Percentiles rank a stretch among this genome's conserved stretches.
These are phyloP conservation scores for Sphaeramia orbicularis DNA, from an alignment of 2,797 vertebrate genomes.

Conservation along the genomic window DNA sequence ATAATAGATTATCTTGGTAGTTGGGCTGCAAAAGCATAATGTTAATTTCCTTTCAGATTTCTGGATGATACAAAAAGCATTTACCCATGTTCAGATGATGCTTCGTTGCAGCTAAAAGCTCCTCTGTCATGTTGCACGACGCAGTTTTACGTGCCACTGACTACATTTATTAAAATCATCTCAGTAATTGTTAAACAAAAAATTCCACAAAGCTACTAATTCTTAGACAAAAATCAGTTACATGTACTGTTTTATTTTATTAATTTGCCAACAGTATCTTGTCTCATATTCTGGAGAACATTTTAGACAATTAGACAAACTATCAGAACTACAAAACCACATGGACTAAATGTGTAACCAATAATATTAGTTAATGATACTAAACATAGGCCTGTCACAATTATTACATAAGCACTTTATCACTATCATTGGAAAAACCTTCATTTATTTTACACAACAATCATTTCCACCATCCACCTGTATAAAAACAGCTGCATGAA, in stretches of 20 bases:
- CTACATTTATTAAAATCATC: constrained; percentile 40
- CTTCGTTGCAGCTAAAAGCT: constrained; percentile 44
- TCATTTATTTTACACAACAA: too few species aligned
- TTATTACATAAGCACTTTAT: too few species aligned
- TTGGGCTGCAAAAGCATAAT: constrained; percentile 53
- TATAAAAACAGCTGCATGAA: too few species aligned
- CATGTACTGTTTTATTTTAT: constrained; percentile 1
- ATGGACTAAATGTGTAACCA: background rate
- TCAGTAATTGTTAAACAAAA: constrained; percentile 31
- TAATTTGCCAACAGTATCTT: background rate
- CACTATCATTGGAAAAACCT: too few species aligned
- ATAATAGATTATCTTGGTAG: constrained; percentile 57
- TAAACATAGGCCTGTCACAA: background rate
- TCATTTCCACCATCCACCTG: too few species aligned
- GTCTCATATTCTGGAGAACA: background rate
- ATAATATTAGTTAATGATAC: background rate
- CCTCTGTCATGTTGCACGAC: constrained; percentile 18
- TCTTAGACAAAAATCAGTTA: constrained; percentile 3
- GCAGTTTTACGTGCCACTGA: constrained; percentile 32
- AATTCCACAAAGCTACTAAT: constrained; percentile 8
- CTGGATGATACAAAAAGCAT: constrained; percentile 36
- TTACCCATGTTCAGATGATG: constrained; percentile 35
- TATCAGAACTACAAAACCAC: too few species aligned
- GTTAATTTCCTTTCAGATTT: constrained; percentile 56
- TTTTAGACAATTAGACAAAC: background rate